Evolutionary conservation across 2,113 vertebrate genomes (phyloP), one percentile per base, ranked within the genome.

Genomic region (Eolophus roseicapilla): DNA sequence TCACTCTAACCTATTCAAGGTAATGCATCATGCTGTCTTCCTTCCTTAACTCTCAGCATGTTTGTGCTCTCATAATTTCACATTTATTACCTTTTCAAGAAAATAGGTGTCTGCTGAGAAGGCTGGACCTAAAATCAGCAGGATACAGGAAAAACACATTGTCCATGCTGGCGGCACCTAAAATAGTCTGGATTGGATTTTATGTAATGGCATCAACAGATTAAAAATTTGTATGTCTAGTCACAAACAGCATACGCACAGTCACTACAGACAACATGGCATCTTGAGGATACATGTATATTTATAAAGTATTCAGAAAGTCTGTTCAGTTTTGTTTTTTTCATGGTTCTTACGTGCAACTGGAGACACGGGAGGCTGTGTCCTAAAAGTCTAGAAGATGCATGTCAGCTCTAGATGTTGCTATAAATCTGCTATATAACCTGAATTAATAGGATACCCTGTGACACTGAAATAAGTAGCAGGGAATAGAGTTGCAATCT

Each of bases 301-400:
- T 84, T 75, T 44, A 20, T 28, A 37, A 75, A 79, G 9, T 5
- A 11, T n/a, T 68, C 18, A 16, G 43, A 78, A 91, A 82, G 60
- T 19, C 19, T 75, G 11, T 44, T 85, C 57, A n/a, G 41, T 28
- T 92, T 82, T 39, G 29, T 5, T 33, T 76, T 85, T 62, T 35
- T 47, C 14, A 35, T 0, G 0, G 10, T 44, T 69, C 35, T 50
- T 50, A 10, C 0, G 2, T 25, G 35, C 3, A 81, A 1, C 5
- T 44, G 24, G 14, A 70, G 23, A 52, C 25, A 49, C 0, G 2
- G 46, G 25, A 46, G 19, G 31, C 7, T 37, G 27, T 19, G 39
- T 52, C 57, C 57, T 60, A 28, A 18, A 76, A 82, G 37, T 5
- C 57, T 78, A 62, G 44, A 69, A 25, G 67, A 31, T 35, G 21